phyloP scores from a whole-genome alignment of 2,113 vertebrate genomes.

The Equus przewalskii region DNA sequence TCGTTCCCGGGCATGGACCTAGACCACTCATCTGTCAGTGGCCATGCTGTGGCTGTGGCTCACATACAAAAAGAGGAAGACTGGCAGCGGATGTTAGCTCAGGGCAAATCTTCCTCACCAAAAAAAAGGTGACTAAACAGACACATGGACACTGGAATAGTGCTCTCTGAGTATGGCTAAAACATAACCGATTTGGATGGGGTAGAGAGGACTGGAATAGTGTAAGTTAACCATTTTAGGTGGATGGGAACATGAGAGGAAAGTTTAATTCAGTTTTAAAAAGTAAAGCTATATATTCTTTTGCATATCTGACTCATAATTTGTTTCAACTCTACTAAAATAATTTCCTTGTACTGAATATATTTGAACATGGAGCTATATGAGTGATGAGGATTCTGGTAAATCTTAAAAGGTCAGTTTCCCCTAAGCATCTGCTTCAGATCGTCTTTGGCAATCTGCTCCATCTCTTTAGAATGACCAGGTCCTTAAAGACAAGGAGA shows the following conservation, averaged over 20 bases:
- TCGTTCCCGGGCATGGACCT: no score
- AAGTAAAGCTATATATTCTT: background rate
- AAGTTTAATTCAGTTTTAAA: background rate
- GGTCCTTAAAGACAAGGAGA: background rate
- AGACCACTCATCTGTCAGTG: no score
- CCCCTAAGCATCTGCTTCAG: background rate
- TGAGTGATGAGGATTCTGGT: background rate
- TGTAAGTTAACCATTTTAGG: background rate
- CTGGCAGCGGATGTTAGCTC: no score
- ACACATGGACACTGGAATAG: background rate
- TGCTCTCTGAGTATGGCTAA: background rate
- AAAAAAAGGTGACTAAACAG: background rate
- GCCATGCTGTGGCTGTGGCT: no score
- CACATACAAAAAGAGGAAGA: no score
- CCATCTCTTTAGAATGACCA: background rate
- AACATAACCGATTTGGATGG: background rate
- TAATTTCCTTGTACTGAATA: background rate
- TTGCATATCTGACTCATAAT: background rate
- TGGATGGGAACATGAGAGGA: background rate
- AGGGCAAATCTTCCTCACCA: no score
- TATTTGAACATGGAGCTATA: background rate
- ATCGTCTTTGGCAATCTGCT: background rate
- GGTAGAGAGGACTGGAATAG: background rate
- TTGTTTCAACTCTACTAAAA: background rate
- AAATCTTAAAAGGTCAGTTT: background rate